Conservation (phyloP, 2,888 invertebrate species). For the Hofmannophila pseudospretella region DNA sequence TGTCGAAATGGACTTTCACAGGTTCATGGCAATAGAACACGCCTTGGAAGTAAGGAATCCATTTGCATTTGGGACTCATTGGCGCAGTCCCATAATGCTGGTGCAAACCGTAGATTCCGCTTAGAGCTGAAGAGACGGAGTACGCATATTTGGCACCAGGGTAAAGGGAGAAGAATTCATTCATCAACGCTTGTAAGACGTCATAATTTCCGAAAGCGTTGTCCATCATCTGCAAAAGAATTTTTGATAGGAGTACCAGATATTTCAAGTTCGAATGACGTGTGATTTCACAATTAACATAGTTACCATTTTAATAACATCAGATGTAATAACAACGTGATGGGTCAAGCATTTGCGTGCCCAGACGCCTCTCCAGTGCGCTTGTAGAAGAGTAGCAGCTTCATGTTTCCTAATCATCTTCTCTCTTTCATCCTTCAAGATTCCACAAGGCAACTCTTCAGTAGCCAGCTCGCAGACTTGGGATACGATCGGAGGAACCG, state of each 20-base stretch:
- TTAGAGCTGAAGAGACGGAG: constrained; percentile 54
- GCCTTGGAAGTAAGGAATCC: constrained; percentile 64
- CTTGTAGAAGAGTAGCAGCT: constrained; percentile 55
- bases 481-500: constrained; percentile 28
- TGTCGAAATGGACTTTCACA: constrained; percentile 58
- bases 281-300: not conserved
- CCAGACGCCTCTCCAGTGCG: constrained; percentile 58
- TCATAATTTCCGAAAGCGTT: constrained; percentile 53
- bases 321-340: constrained; percentile 31
- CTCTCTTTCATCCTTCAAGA: constrained; percentile 49
- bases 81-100: constrained; percentile 37
- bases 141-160: constrained; percentile 53
- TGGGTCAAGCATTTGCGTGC: constrained; percentile 42
- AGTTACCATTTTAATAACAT: constrained; percentile 48
- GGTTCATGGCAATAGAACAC: constrained; percentile 52
- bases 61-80: constrained; percentile 44
- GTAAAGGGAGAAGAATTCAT: constrained; percentile 56
- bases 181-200: constrained; percentile 51
- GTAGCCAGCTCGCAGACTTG: constrained; percentile 53
- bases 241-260: not conserved
- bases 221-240: constrained; percentile 46
- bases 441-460: constrained; percentile 47
- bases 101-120: constrained; percentile 42
- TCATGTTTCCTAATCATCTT: constrained; percentile 46
- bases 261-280: not conserved